Conservation (phyloP, 2,113 vertebrate genomes). For the Dascyllus trimaculatus region DNA sequence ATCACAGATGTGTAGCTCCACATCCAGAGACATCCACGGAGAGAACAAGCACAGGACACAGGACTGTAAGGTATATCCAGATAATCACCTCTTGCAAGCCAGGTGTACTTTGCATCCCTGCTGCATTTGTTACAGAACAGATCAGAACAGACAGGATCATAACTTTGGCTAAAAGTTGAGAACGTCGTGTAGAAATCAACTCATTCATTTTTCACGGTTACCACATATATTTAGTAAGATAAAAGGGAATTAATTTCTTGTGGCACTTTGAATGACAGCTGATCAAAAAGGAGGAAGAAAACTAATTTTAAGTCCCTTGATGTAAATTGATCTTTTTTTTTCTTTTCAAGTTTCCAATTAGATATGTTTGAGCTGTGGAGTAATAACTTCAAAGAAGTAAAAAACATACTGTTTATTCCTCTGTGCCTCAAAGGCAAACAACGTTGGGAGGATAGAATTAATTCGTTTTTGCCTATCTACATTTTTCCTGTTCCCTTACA, state of each 20-base stretch:
- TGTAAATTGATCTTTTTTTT: conserved; percentile 55
- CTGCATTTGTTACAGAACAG: neutral
- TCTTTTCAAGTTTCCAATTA: conserved; percentile 75
- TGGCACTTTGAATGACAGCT: conserved; percentile 24
- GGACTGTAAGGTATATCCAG: no score
- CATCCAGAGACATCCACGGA: no score
- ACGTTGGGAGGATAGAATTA: conserved; percentile 59
- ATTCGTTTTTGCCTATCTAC: conserved; percentile 69
- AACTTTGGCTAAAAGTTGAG: neutral
- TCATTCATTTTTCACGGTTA: neutral
- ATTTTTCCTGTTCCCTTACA: conserved; percentile 54
- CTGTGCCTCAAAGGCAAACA: conserved; percentile 73
- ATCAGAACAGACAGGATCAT: neutral
- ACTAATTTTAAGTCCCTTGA: conserved; percentile 33
- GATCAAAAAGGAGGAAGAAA: neutral
- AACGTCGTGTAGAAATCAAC: neutral
- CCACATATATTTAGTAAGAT: conserved; percentile 5
- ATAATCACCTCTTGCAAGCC: neutral
- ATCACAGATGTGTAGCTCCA: no score
- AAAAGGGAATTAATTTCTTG: neutral
- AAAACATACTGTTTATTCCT: conserved; percentile 73
- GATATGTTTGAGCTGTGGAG: conserved; percentile 55
- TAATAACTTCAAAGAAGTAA: conserved; percentile 79
- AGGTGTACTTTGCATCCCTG: neutral
- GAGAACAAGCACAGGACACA: no score